These are phyloP conservation scores for Isoperla grammatica DNA, from an alignment of 2,888 invertebrate species.

Conservation along the genomic window DNA sequence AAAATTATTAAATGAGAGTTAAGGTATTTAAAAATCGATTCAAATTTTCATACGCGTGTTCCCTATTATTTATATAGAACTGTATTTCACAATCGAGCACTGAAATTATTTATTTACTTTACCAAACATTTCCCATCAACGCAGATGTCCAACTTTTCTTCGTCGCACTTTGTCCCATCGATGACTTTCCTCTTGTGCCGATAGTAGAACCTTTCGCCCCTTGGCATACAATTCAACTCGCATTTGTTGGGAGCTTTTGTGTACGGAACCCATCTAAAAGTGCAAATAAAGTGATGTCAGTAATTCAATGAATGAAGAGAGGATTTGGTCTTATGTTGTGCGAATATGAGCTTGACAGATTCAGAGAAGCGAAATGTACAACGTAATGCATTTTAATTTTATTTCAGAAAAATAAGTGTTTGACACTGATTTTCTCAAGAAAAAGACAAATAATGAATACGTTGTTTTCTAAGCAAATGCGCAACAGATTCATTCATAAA, in stretches of 20 bases:
- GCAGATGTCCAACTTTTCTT: conserved; percentile 84
- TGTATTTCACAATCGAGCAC: too few relatives aligned
- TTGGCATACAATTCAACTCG: conserved; percentile 93
- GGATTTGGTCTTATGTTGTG: background rate
- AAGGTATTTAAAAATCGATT: too few relatives aligned
- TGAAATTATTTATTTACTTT: conserved; percentile 36
- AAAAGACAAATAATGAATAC: background rate
- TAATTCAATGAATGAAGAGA: too few relatives aligned
- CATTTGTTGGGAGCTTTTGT: conserved; percentile 84
- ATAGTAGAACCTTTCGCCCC: conserved; percentile 85
- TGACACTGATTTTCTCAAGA: too few relatives aligned
- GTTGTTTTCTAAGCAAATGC: too few relatives aligned
- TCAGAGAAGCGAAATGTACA: too few relatives aligned
- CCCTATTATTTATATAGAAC: too few relatives aligned
- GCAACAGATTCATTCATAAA: too few relatives aligned
- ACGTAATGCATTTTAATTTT: too few relatives aligned
- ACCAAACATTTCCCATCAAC: conserved; percentile 92
- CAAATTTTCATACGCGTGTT: too few relatives aligned
- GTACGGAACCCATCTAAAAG: conserved; percentile 77
- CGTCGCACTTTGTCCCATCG: conserved; percentile 78
- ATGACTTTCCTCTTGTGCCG: conserved; percentile 73
- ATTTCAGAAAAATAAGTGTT: too few relatives aligned
- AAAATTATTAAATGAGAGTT: too few relatives aligned
- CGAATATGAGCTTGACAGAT: background rate
- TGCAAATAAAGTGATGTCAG: conserved; percentile 7